Evolutionary conservation across 2,797 vertebrate species (phyloP), one percentile per base, ranked within the genome.

Genomic region (Trichosurus vulpecula): DNA sequence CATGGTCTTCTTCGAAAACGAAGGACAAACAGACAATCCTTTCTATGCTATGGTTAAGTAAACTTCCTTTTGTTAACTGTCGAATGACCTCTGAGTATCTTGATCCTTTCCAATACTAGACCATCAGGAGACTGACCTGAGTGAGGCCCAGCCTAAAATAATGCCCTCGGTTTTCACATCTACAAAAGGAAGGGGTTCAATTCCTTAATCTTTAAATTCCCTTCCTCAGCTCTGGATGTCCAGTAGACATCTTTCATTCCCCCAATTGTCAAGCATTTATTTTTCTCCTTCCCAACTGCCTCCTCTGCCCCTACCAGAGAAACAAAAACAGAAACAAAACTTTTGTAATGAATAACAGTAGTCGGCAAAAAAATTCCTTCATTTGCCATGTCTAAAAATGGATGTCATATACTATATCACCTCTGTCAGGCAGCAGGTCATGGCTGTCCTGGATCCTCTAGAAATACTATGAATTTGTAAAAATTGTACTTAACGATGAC

Each of bases 401-500:
- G 8, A 47, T 81, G n/a, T 27, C 4, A 25, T 47, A 10, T 25
- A 22, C 41, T 47, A 9, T 41, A 74, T 19, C 2, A 6, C 66
- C 74, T 47, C n/a, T 27, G 6, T 47, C 35, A 74, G 61, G n/a
- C 22, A 81, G 74, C 74, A 81, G 41, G 41, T 81, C 74, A 81
- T 81, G 22, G 25, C 22, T 47, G 47, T 47, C n/a, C 1, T 25
- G n/a, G n/a, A 81, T 81, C n/a, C 8, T 47, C 22, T 81, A 41
- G 41, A 81, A 51, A 81, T 81, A 25, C n/a, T 81, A 25, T 10
- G 66, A 81, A 81, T 96, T 97, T 94, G 92, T 90, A 97, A 97
- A 54, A 96, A 56, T 89, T 93, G 35, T 58, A 95, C 58, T 95
- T 94, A 54, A 90, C 95, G 93, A 94, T 96, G 96, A 96, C 90